phyloP scores from a whole-genome alignment of 2,113 vertebrate species.

The Sinocyclocheilus anshuiensis region DNA sequence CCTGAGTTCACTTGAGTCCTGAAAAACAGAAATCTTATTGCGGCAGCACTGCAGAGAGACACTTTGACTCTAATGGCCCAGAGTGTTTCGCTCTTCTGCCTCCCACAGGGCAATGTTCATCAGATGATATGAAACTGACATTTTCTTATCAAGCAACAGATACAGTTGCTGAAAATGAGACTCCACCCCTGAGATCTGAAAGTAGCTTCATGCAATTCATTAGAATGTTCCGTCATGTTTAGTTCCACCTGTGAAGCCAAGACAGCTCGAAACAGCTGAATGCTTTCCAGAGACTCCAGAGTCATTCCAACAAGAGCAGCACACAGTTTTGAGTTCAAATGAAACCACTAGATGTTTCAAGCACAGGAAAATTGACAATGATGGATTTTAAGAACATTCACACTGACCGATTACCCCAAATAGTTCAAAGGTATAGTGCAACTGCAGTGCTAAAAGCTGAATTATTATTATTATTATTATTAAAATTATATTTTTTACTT shows the following conservation, averaged over 20 bases:
- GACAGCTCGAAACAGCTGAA: slow-evolving; percentile 54
- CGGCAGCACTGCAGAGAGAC: neutral
- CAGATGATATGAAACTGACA: slow-evolving; percentile 17
- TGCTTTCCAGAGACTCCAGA: slow-evolving; percentile 28
- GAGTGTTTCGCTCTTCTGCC: neutral
- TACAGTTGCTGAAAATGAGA: slow-evolving; percentile 49
- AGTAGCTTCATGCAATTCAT: slow-evolving; percentile 68
- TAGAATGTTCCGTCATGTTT: slow-evolving; percentile 69
- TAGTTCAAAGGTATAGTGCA: neutral
- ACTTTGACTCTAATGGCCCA: neutral
- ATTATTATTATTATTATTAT: neutral
- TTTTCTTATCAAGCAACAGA: slow-evolving; percentile 26
- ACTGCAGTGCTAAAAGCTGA: neutral
- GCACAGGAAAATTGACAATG: neutral
- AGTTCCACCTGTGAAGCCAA: slow-evolving; percentile 62
- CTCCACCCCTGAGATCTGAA: slow-evolving; percentile 67
- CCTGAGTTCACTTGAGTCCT: neutral
- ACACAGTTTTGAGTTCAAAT: neutral
- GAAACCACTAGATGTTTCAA: neutral
- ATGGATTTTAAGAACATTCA: neutral
- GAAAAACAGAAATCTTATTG: neutral
- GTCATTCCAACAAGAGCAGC: neutral
- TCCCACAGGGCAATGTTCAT: slow-evolving; percentile 33
- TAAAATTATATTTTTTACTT: no score
- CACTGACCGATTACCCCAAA: neutral